Evolutionary conservation across 2,113 vertebrate genomes (phyloP).

Genomic region (Phodopus roborovskii): DNA sequence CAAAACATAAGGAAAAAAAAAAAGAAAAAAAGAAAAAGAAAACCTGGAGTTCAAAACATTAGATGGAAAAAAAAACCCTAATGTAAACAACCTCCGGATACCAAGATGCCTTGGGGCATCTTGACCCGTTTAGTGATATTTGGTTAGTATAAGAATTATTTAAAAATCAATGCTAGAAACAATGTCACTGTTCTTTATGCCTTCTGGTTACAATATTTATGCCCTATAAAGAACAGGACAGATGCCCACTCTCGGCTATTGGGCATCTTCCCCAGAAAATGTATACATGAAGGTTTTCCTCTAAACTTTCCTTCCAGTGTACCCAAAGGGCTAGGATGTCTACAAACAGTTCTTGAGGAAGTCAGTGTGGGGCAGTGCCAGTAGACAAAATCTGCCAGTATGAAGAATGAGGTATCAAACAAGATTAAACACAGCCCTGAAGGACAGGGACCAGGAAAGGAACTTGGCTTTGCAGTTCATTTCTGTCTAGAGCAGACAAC

Average conservation of each 20-base stretch:
- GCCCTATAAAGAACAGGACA: conserved; percentile 44
- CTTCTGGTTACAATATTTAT: background rate
- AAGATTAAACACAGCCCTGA: conserved; percentile 21
- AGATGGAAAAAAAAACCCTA: conserved; percentile 67
- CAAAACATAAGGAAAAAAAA: background rate
- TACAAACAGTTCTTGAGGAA: background rate
- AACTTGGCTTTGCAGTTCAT: conserved; percentile 63
- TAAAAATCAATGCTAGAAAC: conserved; percentile 49
- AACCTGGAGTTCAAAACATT: conserved; percentile 64
- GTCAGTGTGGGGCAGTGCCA: conserved; percentile 28
- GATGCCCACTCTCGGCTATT: background rate
- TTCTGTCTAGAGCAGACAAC: conserved; percentile 12
- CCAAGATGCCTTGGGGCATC: background rate
- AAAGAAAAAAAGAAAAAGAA: background rate
- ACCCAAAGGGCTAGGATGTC: background rate
- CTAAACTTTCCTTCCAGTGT: conserved; percentile 4
- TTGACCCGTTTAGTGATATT: background rate
- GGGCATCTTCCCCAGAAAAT: background rate
- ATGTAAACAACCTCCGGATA: conserved; percentile 56
- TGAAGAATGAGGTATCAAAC: conserved; percentile 73
- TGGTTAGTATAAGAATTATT: conserved; percentile 24
- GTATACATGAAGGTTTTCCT: background rate
- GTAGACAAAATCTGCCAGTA: conserved; percentile 38
- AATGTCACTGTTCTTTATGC: conserved; percentile 2
- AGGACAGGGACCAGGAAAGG: conserved; percentile 48